phyloP scores from a whole-genome alignment of 2,888 invertebrate species.

The Hypomecis punctinalis region DNA sequence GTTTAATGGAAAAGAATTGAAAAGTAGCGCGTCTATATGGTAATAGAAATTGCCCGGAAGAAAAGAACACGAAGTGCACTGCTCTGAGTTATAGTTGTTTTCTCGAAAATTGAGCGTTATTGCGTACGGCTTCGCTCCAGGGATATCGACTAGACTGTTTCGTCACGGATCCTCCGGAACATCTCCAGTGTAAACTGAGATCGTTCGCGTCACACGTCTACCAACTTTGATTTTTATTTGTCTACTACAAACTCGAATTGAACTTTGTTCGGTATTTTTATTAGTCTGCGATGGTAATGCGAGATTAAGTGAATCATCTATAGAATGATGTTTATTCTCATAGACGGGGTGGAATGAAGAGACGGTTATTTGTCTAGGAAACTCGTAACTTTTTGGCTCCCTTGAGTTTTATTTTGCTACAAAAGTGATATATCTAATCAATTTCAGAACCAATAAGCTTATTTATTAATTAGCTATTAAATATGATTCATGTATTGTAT shows the following conservation, averaged over 20 bases:
- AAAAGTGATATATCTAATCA: background rate
- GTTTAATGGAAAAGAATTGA: conserved; percentile 85
- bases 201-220: conserved; percentile 60
- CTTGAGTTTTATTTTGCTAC: background rate
- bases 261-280: conserved; percentile 43
- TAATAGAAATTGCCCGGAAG: conserved; percentile 85
- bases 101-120: conserved; percentile 82
- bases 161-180: conserved; percentile 58
- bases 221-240: conserved; percentile 53
- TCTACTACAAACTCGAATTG: conserved; percentile 40
- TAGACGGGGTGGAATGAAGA: conserved; percentile 19
- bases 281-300: conserved; percentile 45
- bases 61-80: conserved; percentile 80
- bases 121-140: conserved; percentile 69
- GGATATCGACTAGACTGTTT: conserved; percentile 56
- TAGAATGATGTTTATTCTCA: conserved; percentile 32
- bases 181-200: conserved; percentile 68
- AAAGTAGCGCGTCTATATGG: conserved; percentile 85
- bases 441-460: background rate
- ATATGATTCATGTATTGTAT: too few relatives aligned
- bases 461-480: too few relatives aligned
- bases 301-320: conserved; percentile 38
- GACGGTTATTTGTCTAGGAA: conserved; percentile 9
- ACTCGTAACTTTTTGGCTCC: conserved; percentile 7
- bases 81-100: conserved; percentile 83